phyloP scores from a whole-genome alignment of 92 coral and sea anemone genomes.

The Zoanthus sansibaricus region DNA sequence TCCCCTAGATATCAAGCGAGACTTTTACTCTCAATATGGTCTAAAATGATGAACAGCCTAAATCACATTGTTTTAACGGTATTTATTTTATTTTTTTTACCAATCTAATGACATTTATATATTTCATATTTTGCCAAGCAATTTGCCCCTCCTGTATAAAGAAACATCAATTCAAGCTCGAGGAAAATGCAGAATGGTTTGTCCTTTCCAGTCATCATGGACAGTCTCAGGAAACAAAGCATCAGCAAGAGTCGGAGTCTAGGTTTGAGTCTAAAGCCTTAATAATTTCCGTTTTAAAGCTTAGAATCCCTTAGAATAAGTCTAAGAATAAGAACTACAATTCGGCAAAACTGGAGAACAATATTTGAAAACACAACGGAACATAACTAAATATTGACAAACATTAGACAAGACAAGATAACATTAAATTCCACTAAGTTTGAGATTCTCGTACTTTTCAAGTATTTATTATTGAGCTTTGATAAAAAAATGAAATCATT shows the following conservation, averaged over 20 bases:
- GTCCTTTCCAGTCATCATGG: slow-evolving; percentile 23
- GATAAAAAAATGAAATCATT: background rate
- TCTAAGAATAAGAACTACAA: slow-evolving; percentile 21
- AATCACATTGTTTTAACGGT: background rate
- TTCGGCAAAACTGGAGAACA: slow-evolving; percentile 45
- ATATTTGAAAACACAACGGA: slow-evolving; percentile 52
- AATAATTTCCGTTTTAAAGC: slow-evolving; percentile 23
- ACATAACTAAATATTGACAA: slow-evolving; percentile 22
- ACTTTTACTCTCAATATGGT: background rate
- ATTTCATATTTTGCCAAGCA: slow-evolving; percentile 15
- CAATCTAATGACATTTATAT: background rate
- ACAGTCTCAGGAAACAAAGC: slow-evolving; percentile 22
- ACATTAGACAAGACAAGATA: background rate
- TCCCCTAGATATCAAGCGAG: background rate
- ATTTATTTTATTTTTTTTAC: background rate
- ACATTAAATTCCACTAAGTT: slow-evolving; percentile 58
- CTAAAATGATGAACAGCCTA: background rate
- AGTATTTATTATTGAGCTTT: background rate
- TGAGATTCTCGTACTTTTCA: background rate
- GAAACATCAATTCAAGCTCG: slow-evolving; percentile 26
- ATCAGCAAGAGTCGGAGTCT: slow-evolving; percentile 26
- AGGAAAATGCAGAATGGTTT: slow-evolving; percentile 29
- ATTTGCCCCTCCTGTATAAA: slow-evolving; percentile 41
- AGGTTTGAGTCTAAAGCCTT: slow-evolving; percentile 20
- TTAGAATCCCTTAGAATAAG: background rate